A percentile compares a stretch with the other conserved stretches of the same genome.
phyloP scores from a whole-genome alignment of 2,113 vertebrate genomes.

The Taxidea taxus region DNA sequence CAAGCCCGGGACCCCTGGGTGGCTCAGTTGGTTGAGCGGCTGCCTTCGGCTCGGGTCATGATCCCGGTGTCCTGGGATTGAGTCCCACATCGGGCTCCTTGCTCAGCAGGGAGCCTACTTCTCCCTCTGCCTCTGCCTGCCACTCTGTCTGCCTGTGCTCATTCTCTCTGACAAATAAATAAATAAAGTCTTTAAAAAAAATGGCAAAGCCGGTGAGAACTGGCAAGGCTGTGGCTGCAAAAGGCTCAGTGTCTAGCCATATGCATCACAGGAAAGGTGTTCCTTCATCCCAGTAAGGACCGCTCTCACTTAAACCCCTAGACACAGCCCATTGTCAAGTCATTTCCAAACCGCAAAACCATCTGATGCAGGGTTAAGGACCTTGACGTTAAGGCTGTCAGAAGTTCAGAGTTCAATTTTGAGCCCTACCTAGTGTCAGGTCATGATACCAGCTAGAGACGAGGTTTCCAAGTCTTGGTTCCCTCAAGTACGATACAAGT shows the following conservation, averaged over 20 bases:
- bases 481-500: neutral
- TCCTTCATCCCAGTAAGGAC: neutral
- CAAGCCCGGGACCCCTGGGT: too few relatives aligned
- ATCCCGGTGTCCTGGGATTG: too few relatives aligned
- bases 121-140: too few relatives aligned
- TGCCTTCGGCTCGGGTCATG: too few relatives aligned
- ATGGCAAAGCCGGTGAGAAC: too few relatives aligned
- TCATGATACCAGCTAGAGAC: neutral
- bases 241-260: accelerated
- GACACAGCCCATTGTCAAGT: neutral
- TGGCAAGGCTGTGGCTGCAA: accelerated
- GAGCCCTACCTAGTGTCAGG: neutral
- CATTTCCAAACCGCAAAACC: neutral
- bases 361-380: neutral
- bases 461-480: neutral
- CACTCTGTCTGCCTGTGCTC: too few relatives aligned
- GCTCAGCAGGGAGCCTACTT: too few relatives aligned
- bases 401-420: neutral
- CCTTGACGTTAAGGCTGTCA: neutral
- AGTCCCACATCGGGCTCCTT: too few relatives aligned
- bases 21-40: too few relatives aligned
- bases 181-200: too few relatives aligned
- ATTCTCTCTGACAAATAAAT: too few relatives aligned
- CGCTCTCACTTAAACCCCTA: accelerated
- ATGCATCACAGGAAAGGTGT: neutral